Conservation (phyloP, 2,888 invertebrate species). For the Pterobdella sp. region DNA sequence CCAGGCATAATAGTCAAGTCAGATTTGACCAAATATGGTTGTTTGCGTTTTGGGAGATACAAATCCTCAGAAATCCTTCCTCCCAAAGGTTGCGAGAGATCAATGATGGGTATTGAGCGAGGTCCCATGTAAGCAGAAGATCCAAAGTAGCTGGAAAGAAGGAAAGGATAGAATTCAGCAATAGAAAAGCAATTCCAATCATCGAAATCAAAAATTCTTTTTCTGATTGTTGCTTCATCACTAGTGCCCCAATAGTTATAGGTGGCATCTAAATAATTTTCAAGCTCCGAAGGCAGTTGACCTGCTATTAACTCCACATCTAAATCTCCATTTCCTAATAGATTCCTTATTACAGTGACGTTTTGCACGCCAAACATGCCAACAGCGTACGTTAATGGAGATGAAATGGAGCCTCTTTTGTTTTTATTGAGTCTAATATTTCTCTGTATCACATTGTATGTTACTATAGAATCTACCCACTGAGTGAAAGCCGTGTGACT, state of each 20-base stretch:
- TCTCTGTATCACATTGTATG: conserved; percentile 41
- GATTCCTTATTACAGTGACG: conserved; percentile 77
- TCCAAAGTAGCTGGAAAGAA: conserved; percentile 57
- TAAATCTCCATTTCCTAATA: conserved; percentile 61
- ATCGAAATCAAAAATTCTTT: conserved; percentile 89
- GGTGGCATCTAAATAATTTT: conserved; percentile 74
- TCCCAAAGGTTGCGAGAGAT: conserved; percentile 43
- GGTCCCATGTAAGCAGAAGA: conserved; percentile 41
- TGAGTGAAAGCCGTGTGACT: conserved; percentile 72
- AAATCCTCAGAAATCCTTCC: conserved; percentile 59
- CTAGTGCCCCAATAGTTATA: conserved; percentile 95
- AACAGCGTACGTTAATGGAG: conserved; percentile 62
- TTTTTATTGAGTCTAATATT: conserved; percentile 37
- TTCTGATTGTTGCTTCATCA: conserved; percentile 65
- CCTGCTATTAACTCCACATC: conserved; percentile 87
- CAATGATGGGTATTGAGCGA: conserved; percentile 39
- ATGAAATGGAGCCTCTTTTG: conserved; percentile 32
- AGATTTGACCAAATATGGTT: conserved; percentile 58
- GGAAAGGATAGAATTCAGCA: conserved; percentile 78
- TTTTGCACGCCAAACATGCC: conserved; percentile 90
- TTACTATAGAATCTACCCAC: conserved; percentile 55
- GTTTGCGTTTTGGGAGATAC: conserved; percentile 39
- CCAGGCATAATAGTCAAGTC: conserved; percentile 96
- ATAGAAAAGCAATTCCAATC: conserved; percentile 98
- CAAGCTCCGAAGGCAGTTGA: conserved; percentile 69